Evolutionary conservation across 1,140 invertebrate species (phyloP).

Genomic region (Pantala flavescens): DNA sequence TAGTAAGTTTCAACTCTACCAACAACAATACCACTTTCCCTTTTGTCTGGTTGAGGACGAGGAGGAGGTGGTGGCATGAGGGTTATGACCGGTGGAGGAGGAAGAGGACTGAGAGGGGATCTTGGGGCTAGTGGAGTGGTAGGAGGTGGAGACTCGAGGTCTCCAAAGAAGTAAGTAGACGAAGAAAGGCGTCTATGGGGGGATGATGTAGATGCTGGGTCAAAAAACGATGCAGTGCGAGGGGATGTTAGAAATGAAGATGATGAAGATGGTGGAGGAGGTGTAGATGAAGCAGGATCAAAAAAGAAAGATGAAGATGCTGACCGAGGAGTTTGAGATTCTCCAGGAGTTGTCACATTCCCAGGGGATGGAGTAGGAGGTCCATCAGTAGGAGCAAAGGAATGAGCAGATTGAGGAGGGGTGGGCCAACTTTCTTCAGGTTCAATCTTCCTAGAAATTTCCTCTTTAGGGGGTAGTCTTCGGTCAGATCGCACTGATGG

Average conservation of each 20-base stretch:
- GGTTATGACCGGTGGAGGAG: background rate
- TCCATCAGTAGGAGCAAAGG: constrained; percentile 40
- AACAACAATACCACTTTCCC: constrained; percentile 38
- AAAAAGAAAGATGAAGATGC: background rate
- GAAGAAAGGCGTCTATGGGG: background rate
- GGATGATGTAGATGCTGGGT: background rate
- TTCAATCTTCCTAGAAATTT: constrained; percentile 14
- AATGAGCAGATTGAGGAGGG: constrained; percentile 52
- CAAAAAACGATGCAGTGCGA: background rate
- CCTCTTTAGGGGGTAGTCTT: background rate
- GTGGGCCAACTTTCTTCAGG: constrained; percentile 60
- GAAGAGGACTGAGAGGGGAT: background rate
- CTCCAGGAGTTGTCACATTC: background rate
- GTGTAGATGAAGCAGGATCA: background rate
- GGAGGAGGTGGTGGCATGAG: background rate
- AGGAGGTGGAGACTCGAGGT: background rate
- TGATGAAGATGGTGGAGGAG: background rate
- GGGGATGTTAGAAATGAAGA: background rate
- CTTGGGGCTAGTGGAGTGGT: background rate
- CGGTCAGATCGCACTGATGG: background rate
- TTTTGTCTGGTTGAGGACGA: background rate
- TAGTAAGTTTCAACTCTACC: constrained; percentile 77
- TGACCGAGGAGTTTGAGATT: background rate
- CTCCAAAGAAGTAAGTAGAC: background rate
- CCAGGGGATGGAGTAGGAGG: background rate